These are phyloP conservation scores for Encarsia formosa DNA, from an alignment of 2,888 invertebrate species.

Conservation along the genomic window DNA sequence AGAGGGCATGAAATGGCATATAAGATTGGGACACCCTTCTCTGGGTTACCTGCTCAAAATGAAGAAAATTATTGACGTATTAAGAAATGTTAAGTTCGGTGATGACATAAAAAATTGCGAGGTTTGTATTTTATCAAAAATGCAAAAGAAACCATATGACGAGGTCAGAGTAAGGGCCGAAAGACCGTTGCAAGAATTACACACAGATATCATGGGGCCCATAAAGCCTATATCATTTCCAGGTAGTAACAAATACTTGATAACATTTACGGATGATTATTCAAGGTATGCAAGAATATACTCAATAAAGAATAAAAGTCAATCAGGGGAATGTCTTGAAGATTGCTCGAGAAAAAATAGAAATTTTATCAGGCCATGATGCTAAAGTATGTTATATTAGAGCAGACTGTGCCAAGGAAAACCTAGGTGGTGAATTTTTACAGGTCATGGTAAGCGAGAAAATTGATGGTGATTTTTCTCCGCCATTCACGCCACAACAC, in stretches of 20 bases:
- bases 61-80: neutral
- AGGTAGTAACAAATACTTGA: neutral
- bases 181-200: conserved; percentile 29
- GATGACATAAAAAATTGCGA: no score
- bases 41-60: neutral
- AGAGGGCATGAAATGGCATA: conserved; percentile 12
- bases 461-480: no score
- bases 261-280: conserved; percentile 30
- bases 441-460: no score
- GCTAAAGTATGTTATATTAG: no score
- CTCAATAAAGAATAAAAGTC: conserved; percentile 13
- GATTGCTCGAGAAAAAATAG: neutral
- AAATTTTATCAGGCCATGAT: no score
- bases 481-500: no score
- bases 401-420: no score
- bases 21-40: conserved; percentile 3
- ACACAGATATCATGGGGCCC: conserved; percentile 31
- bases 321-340: conserved; percentile 23
- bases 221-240: no score
- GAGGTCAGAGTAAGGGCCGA: conserved; percentile 20
- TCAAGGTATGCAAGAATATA: conserved; percentile 31
- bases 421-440: no score
- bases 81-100: conserved; percentile 12
- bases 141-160: conserved; percentile 30
- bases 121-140: neutral